phyloP scores from a whole-genome alignment of 2,797 vertebrate genomes.

The Hyperoplus lanceolatus region DNA sequence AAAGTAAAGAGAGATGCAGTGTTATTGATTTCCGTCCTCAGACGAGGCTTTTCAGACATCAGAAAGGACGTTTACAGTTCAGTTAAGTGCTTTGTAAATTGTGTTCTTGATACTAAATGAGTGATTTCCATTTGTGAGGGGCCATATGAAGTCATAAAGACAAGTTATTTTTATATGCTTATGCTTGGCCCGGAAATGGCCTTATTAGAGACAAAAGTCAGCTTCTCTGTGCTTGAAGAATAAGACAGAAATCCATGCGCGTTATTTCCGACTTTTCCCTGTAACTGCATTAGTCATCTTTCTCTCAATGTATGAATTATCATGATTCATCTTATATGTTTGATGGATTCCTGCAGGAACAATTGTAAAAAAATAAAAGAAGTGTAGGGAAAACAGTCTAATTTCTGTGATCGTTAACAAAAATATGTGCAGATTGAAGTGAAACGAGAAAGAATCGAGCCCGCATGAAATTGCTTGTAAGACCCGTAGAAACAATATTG shows the following conservation, averaged over 20 bases:
- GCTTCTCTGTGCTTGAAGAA: conserved; percentile 37
- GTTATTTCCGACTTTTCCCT: conserved; percentile 21
- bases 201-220: conserved; percentile 57
- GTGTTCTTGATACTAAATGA: conserved; percentile 77
- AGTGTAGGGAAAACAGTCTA: background rate
- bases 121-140: conserved; percentile 76
- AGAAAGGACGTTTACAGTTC: conserved; percentile 79
- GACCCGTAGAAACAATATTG: conserved; percentile 43
- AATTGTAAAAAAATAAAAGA: background rate
- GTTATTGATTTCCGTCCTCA: conserved; percentile 79
- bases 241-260: conserved; percentile 9
- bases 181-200: conserved; percentile 60
- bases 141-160: conserved; percentile 74
- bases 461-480: conserved; percentile 61
- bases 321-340: background rate
- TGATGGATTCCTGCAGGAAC: background rate
- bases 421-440: conserved; percentile 50
- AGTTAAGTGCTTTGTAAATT: conserved; percentile 85
- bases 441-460: conserved; percentile 30
- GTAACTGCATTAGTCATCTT: background rate
- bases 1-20: conserved; percentile 64
- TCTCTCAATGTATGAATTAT: no score
- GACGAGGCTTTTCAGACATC: conserved; percentile 74
- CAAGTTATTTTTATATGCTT: conserved; percentile 80
- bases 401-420: conserved; percentile 52